These are phyloP conservation scores for Arctocebus calabarensis DNA, from an alignment of 2,797 vertebrate genomes.

Conservation along the genomic window DNA sequence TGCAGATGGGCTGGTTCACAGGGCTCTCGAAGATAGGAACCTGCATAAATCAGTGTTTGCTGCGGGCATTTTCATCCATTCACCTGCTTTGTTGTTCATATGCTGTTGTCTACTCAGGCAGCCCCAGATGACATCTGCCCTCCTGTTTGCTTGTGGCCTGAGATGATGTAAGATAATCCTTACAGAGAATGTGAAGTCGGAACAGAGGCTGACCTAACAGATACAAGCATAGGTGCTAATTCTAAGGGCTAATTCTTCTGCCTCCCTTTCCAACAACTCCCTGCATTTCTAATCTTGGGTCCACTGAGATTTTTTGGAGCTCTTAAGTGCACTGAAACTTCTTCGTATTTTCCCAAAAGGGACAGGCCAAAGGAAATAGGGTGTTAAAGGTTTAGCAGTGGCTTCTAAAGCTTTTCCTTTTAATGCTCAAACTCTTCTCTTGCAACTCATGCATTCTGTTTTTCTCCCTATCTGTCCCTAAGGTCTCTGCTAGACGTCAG, in stretches of 20 bases:
- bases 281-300: not conserved
- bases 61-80: not conserved
- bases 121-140: not conserved
- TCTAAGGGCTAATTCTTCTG: not conserved
- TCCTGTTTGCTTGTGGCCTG: not conserved
- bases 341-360: not conserved
- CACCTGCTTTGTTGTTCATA: not conserved
- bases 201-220: not conserved
- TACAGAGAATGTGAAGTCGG: not conserved
- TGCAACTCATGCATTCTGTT: not conserved
- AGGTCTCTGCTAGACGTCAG: not conserved
- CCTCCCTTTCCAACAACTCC: not conserved
- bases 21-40: not conserved
- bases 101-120: not conserved
- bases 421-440: not conserved
- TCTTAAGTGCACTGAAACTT: not conserved
- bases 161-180: not conserved
- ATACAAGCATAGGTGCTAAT: not conserved
- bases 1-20: accelerated
- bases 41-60: not conserved
- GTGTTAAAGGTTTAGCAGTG: not conserved
- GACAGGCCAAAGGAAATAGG: not conserved
- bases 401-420: not conserved
- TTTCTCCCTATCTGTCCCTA: not conserved
- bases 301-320: not conserved